Conservation (phyloP, 2,113 vertebrate genomes). For the Sylvietta virens region DNA sequence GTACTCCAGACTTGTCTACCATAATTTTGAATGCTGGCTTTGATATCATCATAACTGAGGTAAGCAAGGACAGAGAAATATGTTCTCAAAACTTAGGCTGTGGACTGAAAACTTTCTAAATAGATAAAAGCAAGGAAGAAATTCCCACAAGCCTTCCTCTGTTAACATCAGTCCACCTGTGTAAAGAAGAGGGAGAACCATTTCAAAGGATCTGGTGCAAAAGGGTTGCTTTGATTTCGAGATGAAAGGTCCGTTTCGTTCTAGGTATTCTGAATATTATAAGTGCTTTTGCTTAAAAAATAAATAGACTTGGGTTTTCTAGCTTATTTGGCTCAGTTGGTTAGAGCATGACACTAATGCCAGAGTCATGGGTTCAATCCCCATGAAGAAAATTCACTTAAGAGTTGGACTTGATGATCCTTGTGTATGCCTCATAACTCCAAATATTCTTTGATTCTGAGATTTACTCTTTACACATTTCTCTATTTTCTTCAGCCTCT, state of each 20-base stretch:
- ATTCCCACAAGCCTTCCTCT: background rate
- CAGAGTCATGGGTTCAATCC: fast-evolving
- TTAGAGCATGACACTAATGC: background rate
- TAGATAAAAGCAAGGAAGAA: background rate
- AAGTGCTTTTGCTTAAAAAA: background rate
- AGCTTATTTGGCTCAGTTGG: background rate
- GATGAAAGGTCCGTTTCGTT: background rate
- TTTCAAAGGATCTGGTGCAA: background rate
- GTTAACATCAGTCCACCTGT: background rate
- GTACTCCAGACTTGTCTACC: background rate
- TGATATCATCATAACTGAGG: background rate
- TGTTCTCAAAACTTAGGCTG: background rate
- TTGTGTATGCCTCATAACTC: background rate
- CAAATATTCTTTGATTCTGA: background rate
- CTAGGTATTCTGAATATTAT: background rate
- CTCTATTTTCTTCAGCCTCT: background rate
- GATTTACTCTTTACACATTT: background rate
- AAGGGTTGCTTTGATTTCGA: background rate
- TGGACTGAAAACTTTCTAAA: background rate
- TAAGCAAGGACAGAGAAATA: background rate
- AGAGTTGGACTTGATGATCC: background rate
- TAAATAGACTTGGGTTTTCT: background rate
- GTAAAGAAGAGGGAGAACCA: background rate
- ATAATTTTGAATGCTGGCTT: background rate
- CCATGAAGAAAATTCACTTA: background rate